phyloP scores from a whole-genome alignment of 1,140 invertebrate genomes.

The Drosophila yakuba region DNA sequence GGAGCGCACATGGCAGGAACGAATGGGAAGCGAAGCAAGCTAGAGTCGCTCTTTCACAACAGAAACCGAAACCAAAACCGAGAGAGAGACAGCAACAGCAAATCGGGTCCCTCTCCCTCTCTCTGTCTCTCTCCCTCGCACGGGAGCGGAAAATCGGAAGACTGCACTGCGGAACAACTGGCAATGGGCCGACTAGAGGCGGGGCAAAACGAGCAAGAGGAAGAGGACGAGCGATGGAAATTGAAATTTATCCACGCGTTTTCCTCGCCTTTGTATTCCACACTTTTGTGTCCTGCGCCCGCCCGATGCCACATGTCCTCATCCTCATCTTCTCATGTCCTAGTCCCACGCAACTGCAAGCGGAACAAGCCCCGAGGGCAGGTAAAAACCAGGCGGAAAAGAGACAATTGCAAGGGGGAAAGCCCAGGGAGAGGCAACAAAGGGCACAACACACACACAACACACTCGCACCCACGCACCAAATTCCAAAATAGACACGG shows the following conservation, averaged over 20 bases:
- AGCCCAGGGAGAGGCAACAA: slow-evolving; percentile 10
- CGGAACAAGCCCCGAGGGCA: slow-evolving; percentile 13
- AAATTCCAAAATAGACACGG: slow-evolving; percentile 25
- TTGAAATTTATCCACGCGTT: slow-evolving; percentile 36
- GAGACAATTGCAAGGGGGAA: background rate
- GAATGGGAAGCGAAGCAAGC: slow-evolving; percentile 43
- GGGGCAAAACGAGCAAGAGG: background rate
- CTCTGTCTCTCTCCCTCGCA: slow-evolving; percentile 1
- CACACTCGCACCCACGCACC: slow-evolving; percentile 1
- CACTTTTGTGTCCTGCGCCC: slow-evolving; percentile 6
- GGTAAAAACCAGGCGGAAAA: slow-evolving; percentile 20
- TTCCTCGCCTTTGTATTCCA: slow-evolving; percentile 23
- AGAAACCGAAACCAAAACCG: background rate
- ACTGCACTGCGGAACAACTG: slow-evolving; percentile 21
- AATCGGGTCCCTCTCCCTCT: background rate
- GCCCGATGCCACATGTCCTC: background rate
- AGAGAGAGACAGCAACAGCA: slow-evolving; percentile 14
- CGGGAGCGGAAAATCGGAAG: slow-evolving; percentile 35
- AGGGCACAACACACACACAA: background rate
- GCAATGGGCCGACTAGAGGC: slow-evolving; percentile 12
- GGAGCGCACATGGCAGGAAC: slow-evolving; percentile 73
- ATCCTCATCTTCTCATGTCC: background rate
- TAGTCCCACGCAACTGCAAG: slow-evolving; percentile 25
- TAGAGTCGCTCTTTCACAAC: slow-evolving; percentile 12
- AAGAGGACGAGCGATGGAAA: slow-evolving; percentile 14